A percentile compares a stretch with the other conserved stretches of the same genome.
These are phyloP conservation scores for Heliconius sara DNA, from an alignment of 2,888 invertebrate genomes.

Conservation along the genomic window DNA sequence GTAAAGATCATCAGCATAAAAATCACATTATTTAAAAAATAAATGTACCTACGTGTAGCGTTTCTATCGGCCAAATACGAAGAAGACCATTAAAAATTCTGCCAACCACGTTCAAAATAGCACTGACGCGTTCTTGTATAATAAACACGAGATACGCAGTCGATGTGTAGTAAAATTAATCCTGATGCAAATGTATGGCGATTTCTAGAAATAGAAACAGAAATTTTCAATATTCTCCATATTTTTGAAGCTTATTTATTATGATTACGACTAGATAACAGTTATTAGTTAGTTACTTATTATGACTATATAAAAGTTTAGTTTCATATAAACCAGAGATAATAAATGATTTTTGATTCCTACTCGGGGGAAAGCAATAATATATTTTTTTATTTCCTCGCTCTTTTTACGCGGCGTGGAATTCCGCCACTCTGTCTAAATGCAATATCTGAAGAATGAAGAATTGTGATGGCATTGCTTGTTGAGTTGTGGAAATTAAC, in stretches of 20 bases:
- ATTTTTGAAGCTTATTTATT: background rate
- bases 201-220: background rate
- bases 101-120: slow-evolving; percentile 63
- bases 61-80: slow-evolving; percentile 58
- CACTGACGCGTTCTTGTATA: slow-evolving; percentile 54
- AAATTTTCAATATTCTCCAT: background rate
- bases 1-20: background rate
- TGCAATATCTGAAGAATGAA: too few species aligned
- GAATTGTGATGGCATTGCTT: too few species aligned
- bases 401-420: too few species aligned
- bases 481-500: too few species aligned
- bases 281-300: background rate
- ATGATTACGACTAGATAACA: background rate
- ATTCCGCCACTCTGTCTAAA: too few species aligned
- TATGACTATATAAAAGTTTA: background rate
- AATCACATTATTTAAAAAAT: slow-evolving; percentile 21
- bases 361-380: too few species aligned
- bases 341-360: too few species aligned
- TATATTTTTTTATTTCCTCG: too few species aligned
- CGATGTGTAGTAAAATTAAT: slow-evolving; percentile 41
- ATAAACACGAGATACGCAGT: slow-evolving; percentile 46
- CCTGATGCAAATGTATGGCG: slow-evolving; percentile 26
- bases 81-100: slow-evolving; percentile 58
- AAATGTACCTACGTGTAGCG: background rate
- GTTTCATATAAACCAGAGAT: too few species aligned